Evolutionary conservation across 2,797 vertebrate species (phyloP).

Genomic region (Typhlichthys subterraneus): DNA sequence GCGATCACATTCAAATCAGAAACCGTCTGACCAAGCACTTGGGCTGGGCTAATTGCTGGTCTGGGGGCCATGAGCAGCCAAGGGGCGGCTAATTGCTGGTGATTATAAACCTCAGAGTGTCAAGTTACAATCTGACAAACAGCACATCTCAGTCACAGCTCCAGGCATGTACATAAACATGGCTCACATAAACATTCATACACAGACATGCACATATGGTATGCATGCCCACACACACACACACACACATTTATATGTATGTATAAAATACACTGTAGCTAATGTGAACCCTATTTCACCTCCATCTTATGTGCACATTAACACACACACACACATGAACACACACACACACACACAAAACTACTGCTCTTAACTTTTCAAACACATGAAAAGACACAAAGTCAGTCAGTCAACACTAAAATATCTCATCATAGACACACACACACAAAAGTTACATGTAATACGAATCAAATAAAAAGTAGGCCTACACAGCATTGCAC

Average conservation of each 20-base stretch:
- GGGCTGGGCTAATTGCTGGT: slow-evolving; percentile 68
- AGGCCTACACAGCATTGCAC: background rate
- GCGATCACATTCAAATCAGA: slow-evolving; percentile 56
- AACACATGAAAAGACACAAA: slow-evolving; percentile 1
- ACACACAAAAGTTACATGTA: background rate
- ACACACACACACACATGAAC: slow-evolving; percentile 3
- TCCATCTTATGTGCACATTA: slow-evolving; percentile 12
- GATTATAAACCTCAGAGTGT: slow-evolving; percentile 78
- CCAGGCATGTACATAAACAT: slow-evolving; percentile 8
- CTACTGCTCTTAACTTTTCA: background rate
- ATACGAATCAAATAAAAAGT: background rate
- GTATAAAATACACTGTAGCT: slow-evolving; percentile 32
- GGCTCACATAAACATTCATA: background rate
- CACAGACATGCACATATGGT: slow-evolving; percentile 16
- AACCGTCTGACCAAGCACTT: slow-evolving; percentile 64
- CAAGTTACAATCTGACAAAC: slow-evolving; percentile 63
- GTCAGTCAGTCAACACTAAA: background rate
- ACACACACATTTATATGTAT: slow-evolving; percentile 15
- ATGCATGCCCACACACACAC: slow-evolving; percentile 20
- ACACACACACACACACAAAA: background rate
- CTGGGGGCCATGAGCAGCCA: slow-evolving; percentile 64
- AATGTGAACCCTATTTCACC: slow-evolving; percentile 56
- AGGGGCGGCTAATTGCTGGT: slow-evolving; percentile 71
- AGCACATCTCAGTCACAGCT: slow-evolving; percentile 34
- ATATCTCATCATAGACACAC: slow-evolving; percentile 1